Base-by-base conservation (phyloP, 2,888 invertebrate genomes). In the Hypomecis punctinalis region DNA sequence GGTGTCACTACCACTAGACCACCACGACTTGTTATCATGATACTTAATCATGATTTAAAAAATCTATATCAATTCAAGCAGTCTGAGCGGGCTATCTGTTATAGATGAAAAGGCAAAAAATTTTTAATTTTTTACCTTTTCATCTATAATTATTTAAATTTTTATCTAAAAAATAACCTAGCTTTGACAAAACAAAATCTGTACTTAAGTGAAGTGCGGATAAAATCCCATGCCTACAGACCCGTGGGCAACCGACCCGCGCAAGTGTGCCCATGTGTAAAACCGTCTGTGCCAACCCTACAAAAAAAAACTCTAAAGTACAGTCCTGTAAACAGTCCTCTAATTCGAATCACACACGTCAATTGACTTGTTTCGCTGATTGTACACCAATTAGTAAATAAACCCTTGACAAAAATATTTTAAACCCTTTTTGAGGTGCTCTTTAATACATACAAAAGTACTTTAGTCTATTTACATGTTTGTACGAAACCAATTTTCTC, bases 271-370 rank as follows among this genome's bases (percentile, higher is more conserved):
- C 84, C 91, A 90, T 88, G 90, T 86, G 91, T 89, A 80, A 91
- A 90, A 86, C 79, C 82, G 82, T 82, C 80, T 80, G 82, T 79
- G 79, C 77, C 82, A 85, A 77, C 82, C 84, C 77, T 80, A 81
- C 82, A 81, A 85, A 87, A 87, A 88, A 78, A 78, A 79, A 77
- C 75, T 79, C 74, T 72, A 71, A 78, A 78, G 79, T 66, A 61
- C 57, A 37, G 70, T 83, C 84, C 83, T 88, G 89, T 90, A 91
- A 90, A 90, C 86, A 86, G 85, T 84, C 84, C 84, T 80, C 81
- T 92, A 91, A 93, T 91, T 85, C 89, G 91, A 86, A 91, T 92
- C 83, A 88, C 82, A 91, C 91, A 88, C 88, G 70, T 77, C 84
- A 84, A 86, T 86, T 89, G 89, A 88, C 82, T 88, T 83, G 86